Conservation (phyloP, 2,113 vertebrate genomes). For the Acrocephalus kingi region DNA sequence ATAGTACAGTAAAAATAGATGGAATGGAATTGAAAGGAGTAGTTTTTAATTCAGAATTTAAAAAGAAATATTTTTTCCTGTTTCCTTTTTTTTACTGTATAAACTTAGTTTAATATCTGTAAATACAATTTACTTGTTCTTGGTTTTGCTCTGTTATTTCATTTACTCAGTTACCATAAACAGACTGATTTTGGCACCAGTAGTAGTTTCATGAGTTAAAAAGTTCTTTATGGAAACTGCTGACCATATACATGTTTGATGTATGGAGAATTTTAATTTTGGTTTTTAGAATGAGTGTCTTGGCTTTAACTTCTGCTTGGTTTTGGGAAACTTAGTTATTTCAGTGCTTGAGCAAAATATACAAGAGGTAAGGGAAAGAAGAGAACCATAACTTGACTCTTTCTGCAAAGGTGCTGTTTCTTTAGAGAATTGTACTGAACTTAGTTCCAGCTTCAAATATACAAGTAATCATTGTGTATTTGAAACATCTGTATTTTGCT, state of each 20-base stretch:
- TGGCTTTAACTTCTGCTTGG: conserved; percentile 26
- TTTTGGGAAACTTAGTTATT: conserved; percentile 31
- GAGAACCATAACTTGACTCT: neutral
- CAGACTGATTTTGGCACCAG: neutral
- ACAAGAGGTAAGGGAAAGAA: neutral
- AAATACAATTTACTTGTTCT: neutral
- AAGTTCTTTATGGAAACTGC: neutral
- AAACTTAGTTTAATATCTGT: neutral
- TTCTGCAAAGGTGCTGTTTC: conserved; percentile 7
- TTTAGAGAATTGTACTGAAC: neutral
- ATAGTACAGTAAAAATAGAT: neutral
- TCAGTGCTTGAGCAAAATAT: neutral
- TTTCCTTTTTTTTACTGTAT: neutral
- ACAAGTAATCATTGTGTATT: conserved; percentile 32
- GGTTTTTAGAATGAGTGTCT: neutral
- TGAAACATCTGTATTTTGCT: conserved; percentile 36
- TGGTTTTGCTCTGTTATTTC: neutral
- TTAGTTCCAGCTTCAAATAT: conserved; percentile 19
- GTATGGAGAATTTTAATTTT: conserved; percentile 9
- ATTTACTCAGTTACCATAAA: neutral
- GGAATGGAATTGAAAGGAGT: neutral
- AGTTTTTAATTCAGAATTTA: neutral
- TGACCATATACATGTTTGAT: conserved; percentile 1
- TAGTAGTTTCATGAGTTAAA: neutral
- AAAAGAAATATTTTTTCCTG: neutral